These are phyloP conservation scores for Caenorhabditis drosophilae DNA, from an alignment of 2,888 invertebrate species.

Conservation along the genomic window DNA sequence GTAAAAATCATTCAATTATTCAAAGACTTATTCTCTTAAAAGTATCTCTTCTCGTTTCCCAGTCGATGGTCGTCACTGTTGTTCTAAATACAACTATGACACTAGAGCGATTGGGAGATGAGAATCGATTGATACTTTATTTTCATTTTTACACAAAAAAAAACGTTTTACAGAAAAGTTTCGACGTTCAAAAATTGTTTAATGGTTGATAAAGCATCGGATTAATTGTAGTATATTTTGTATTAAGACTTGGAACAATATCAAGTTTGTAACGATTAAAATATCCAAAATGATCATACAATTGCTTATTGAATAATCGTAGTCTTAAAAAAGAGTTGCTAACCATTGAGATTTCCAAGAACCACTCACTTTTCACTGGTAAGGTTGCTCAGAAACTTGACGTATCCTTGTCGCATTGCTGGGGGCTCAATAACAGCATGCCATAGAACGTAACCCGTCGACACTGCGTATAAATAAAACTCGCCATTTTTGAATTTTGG, in stretches of 20 bases:
- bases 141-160: too few relatives aligned
- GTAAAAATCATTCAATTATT: too few relatives aligned
- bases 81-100: too few relatives aligned
- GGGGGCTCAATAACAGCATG: constrained; percentile 80
- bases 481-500: constrained; percentile 79
- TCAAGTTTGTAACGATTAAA: constrained; percentile 39
- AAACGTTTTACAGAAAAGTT: too few relatives aligned
- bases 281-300: constrained; percentile 52
- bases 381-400: constrained; percentile 80
- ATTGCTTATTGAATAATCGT: constrained; percentile 47
- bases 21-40: too few relatives aligned
- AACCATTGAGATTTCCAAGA: background rate
- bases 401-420: constrained; percentile 81
- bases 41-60: too few relatives aligned
- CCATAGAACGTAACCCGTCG: constrained; percentile 73
- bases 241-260: constrained; percentile 30
- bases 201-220: constrained; percentile 47
- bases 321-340: constrained; percentile 42
- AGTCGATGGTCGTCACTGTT: too few relatives aligned
- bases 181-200: too few relatives aligned
- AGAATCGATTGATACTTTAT: too few relatives aligned
- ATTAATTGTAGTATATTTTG: constrained; percentile 46
- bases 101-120: too few relatives aligned
- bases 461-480: constrained; percentile 79
- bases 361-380: constrained; percentile 74